phyloP scores from a whole-genome alignment of 1,140 invertebrate genomes.

The Arctopsyche grandis region DNA sequence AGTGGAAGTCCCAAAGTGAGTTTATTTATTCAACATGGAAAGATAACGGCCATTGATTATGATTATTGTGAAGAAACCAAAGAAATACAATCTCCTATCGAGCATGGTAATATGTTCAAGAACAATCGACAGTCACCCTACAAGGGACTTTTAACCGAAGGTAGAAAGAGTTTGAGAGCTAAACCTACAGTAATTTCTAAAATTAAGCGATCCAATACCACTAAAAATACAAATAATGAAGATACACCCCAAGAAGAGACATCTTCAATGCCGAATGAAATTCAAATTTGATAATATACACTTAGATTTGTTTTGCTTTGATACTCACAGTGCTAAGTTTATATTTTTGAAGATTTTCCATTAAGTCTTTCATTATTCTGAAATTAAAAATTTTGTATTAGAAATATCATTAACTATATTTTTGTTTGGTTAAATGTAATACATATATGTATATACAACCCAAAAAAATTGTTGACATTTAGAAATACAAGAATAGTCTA shows the following conservation, averaged over 20 bases:
- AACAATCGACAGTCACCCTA: slow-evolving; percentile 51
- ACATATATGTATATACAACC: too few species aligned
- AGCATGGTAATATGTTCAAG: slow-evolving; percentile 50
- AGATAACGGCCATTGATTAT: slow-evolving; percentile 44
- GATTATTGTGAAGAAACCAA: slow-evolving; percentile 54
- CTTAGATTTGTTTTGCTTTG: too few species aligned
- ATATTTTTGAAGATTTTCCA: slow-evolving; percentile 44
- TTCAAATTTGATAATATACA: background rate
- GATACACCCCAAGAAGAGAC: background rate
- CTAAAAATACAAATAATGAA: background rate
- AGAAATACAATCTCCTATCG: slow-evolving; percentile 51
- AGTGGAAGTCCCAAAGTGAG: slow-evolving; percentile 29
- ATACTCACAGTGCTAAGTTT: slow-evolving; percentile 49
- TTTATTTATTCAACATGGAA: slow-evolving; percentile 48
- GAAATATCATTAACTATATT: background rate
- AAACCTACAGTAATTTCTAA: slow-evolving; percentile 2
- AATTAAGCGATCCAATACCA: background rate
- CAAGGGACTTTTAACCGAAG: slow-evolving; percentile 42
- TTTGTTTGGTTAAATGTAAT: too few species aligned
- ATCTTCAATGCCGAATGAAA: background rate
- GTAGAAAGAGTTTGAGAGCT: slow-evolving; percentile 4
- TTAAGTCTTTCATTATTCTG: slow-evolving; percentile 49
- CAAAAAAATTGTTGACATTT: too few species aligned
- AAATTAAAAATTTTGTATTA: slow-evolving; percentile 39
- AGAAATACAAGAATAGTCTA: background rate